Base-by-base conservation (phyloP, 1,140 invertebrate genomes). In the Neodiprion pinetum region DNA sequence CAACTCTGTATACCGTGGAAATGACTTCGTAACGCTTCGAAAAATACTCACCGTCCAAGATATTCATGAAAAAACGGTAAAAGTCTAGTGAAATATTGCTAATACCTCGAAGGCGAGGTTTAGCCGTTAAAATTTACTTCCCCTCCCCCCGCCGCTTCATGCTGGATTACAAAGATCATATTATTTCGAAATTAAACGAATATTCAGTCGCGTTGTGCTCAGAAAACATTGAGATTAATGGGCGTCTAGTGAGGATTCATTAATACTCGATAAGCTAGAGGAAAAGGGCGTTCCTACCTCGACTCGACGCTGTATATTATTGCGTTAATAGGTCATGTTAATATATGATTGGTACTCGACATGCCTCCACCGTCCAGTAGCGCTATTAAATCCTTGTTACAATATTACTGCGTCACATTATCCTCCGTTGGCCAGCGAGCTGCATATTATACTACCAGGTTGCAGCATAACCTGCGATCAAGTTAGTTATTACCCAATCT, bases 401-500 rank as follows among this genome's bases (percentile, higher is more conserved):
- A 61, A 61, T 61, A 61, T 61, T 61, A 61, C 53, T 61, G 4
- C 53, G 53, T 61, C 53, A 61, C 53, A 61, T 61, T 61, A 61
- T 17, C 53, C 53, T 61, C 5, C 53, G n/a, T 9, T 61, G 53
- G 53, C 11, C n/a, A 14, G 53, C 53, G 53, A 61, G 53, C n/a
- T 14, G 53, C 5, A 17, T 61, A 61, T 61, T 61, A 61, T 61
- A 61, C 67, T 23, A 47, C 17, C 67, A 69, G 67, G 67, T 69
- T 28, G 40, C 67, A 14, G 40, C 67, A 69, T 69, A 69, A 69
- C 67, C 67, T 69, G 67, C 67, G 67, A 69, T 69, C 67, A 69
- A 47, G 67, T 69, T 69, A 69, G 67, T 69, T 69, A 69, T 47
- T 23, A 47, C 67, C 67, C 67, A 69, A 69, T 69, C 67, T 69